Evolutionary conservation across 1,140 invertebrate genomes (phyloP), one percentile per base, ranked within the genome.

Genomic region (Harpegnathos saltator): DNA sequence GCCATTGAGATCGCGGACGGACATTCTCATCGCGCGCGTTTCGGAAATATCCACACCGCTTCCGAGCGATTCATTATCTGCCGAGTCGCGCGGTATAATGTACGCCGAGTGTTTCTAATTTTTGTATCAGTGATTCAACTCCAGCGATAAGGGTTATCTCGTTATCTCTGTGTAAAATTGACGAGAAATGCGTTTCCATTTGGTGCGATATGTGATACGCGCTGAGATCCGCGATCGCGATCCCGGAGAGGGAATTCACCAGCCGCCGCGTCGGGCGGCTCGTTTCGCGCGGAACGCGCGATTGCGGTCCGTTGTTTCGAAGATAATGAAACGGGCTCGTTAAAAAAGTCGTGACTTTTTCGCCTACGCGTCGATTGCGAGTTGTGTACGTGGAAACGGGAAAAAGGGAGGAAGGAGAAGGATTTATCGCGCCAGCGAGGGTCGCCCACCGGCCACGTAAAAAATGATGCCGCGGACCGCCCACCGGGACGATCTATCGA

Each of bases 391-490:
- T 69, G 65, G 58, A 80, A 80, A 69, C 33, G 62, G 59, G 17
- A 12, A 63, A 75, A 75, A 52, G 22, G 33, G 3, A 78, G 65
- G 58, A 80, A 69, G 24, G 50, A 80, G 65, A 80, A 80, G 65
- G 71, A 80, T 80, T 80, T 80, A 80, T 69, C 65, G 17, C 4
- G 63, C 22, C 75, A 3, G n/a, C n/a, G n/a, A n/a, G 17, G 71
- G 65, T 80, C 75, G 38, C 75, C 75, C 52, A 69, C 22, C 29
- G 33, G 52, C 52, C 65, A 71, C 19, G 65, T 80, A 80, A 80
- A 80, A 80, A 80, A 80, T 80, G 75, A 69, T 71, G 65, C 75
- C 14, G 48, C 50, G 65, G 75, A 80, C 75, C 75, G 75, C 75
- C 65, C 65, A 80, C 24, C 65, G 52, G 33, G 75, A 71, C 75